Evolutionary conservation across 2,113 vertebrate species (phyloP).

Genomic region (Nothobranchius kuhntae): DNA sequence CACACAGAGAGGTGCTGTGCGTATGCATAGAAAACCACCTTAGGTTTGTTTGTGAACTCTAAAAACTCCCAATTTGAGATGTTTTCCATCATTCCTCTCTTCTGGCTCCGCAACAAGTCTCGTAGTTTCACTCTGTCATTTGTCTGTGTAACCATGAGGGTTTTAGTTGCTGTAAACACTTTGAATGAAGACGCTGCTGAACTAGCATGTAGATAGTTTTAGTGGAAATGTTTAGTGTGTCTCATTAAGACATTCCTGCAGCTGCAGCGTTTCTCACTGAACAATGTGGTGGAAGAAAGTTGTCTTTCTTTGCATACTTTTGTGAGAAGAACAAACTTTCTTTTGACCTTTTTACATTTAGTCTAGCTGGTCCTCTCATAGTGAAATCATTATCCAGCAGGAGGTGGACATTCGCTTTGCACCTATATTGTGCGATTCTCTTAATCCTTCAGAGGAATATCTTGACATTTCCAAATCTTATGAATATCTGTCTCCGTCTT

Average conservation of each 20-base stretch:
- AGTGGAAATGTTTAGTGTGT: neutral
- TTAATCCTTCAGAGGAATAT: slow-evolving; percentile 29
- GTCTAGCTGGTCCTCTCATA: slow-evolving; percentile 34
- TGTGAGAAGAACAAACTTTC: slow-evolving; percentile 17
- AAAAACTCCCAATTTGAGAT: slow-evolving; percentile 28
- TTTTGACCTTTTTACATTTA: slow-evolving; percentile 41
- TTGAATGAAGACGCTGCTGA: neutral
- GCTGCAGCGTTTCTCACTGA: neutral
- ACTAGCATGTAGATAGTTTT: neutral
- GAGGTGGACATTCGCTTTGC: slow-evolving; percentile 26
- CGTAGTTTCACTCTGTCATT: slow-evolving; percentile 14
- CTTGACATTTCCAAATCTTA: slow-evolving; percentile 44
- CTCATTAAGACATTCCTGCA: neutral
- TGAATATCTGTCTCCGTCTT: slow-evolving; percentile 13
- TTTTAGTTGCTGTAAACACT: slow-evolving; percentile 19
- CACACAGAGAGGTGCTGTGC: slow-evolving; percentile 30
- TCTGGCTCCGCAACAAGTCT: slow-evolving; percentile 27
- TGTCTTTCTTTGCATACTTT: neutral
- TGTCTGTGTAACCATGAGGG: slow-evolving; percentile 14
- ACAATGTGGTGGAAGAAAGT: neutral
- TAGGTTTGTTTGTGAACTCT: slow-evolving; percentile 44
- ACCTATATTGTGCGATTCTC: slow-evolving; percentile 21
- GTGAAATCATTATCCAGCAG: slow-evolving; percentile 42
- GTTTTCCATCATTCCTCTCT: slow-evolving; percentile 35
- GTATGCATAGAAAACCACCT: slow-evolving; percentile 52